Evolutionary conservation across 1,140 invertebrate genomes (phyloP), one percentile per base, ranked within the genome.

Genomic region (Cotesia glomerata): DNA sequence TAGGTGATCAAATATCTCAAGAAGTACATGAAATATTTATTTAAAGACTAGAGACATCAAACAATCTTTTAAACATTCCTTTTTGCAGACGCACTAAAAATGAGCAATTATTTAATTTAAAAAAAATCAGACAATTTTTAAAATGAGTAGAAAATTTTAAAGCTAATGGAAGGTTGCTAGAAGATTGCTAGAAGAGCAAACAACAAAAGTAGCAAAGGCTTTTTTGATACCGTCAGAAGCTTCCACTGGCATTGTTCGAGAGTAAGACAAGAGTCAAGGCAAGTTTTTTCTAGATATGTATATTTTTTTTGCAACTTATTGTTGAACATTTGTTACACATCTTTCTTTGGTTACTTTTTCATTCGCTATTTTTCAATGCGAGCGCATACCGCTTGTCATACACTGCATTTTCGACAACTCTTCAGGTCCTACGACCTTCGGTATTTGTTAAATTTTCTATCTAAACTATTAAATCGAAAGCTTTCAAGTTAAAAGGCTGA

Each of bases 231-330:
- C 4, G 63, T 65, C 63, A 45, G 7, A 65, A 65, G 45, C 8
- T 65, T 49, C 36, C 36, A 14, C 49, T 65, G 2, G 63, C 14
- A 65, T 65, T 65, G 63, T 65, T 18, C 8, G 11, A 14, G n/a
- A 65, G 11, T 11, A 65, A 65, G 16, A 65, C 45, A 51, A 65
- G 63, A 36, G 63, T 65, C 63, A 49, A 65, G 63, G 34, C 45
- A 39, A 65, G 34, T 51, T 63, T 39, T 32, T 51, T 51, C 5
- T 69, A 4, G 34, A 11, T 26, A 45, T n/a, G 62, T 61, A 39
- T 70, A 34, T 70, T 51, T 39, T 14, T 39, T 32, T 70, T 32
- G 32, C 35, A 45, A 45, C 7, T 34, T 35, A 49, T 45, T 14
- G 58, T 49, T 51, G 9, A 16, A 16, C 13, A 13, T 39, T 32